phyloP scores from a whole-genome alignment of 1,140 invertebrate genomes.

The Anoplolepis gracilipes region DNA sequence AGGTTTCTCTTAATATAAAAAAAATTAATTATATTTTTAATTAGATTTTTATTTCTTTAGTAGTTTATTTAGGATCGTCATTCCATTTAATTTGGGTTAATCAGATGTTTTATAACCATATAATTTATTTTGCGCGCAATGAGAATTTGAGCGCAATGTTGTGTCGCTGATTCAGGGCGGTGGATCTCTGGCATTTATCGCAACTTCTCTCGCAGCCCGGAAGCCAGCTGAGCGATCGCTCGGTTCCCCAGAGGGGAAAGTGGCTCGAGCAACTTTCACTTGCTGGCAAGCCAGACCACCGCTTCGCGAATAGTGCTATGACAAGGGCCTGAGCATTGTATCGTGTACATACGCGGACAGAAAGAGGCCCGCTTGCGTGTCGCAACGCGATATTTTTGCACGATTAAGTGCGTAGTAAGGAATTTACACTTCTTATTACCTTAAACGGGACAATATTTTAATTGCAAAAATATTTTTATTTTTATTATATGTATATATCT shows the following conservation, averaged over 20 bases:
- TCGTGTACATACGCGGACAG: constrained; percentile 20
- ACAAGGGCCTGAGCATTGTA: constrained; percentile 48
- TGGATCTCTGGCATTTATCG: constrained; percentile 74
- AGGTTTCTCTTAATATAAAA: background rate
- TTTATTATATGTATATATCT: background rate
- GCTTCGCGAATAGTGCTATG: constrained; percentile 39
- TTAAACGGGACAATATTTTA: background rate
- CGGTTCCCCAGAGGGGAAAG: constrained; percentile 82
- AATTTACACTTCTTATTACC: background rate
- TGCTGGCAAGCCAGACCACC: constrained; percentile 73
- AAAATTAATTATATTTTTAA: background rate
- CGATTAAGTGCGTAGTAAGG: constrained; percentile 13
- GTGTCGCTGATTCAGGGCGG: constrained; percentile 56
- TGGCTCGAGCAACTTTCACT: constrained; percentile 85
- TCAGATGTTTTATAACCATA: background rate
- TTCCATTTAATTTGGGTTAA: background rate
- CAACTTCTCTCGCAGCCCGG: constrained; percentile 76
- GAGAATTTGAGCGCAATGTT: background rate
- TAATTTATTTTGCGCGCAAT: background rate
- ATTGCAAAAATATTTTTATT: background rate
- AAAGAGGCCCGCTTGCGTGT: background rate
- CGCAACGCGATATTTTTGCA: constrained; percentile 34
- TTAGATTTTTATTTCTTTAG: background rate
- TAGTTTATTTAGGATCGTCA: background rate
- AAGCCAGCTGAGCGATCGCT: constrained; percentile 80